A percentile compares a stretch with the other conserved stretches of the same genome.
Conservation (phyloP, 2,888 invertebrate species). For the Hedychridium roseum region DNA sequence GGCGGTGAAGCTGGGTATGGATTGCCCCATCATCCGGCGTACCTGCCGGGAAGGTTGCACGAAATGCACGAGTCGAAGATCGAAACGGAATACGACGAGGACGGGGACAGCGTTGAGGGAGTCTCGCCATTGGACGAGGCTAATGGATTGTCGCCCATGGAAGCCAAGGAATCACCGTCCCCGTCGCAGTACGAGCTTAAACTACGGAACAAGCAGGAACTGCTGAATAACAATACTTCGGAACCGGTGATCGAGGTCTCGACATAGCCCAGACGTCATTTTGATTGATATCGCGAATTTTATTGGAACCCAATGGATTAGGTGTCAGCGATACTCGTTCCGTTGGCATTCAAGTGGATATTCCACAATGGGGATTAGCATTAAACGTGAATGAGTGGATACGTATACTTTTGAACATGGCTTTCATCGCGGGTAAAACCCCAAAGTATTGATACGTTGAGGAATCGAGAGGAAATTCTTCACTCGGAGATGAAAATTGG, state of each 20-base stretch:
- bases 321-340: background rate
- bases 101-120: constrained; percentile 57
- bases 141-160: constrained; percentile 48
- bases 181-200: constrained; percentile 54
- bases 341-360: constrained; percentile 7
- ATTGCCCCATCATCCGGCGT: constrained; percentile 63
- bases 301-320: constrained; percentile 9
- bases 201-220: constrained; percentile 65
- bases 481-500: no score
- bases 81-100: constrained; percentile 65
- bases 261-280: constrained; percentile 64
- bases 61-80: constrained; percentile 61
- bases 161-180: constrained; percentile 44
- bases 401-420: background rate
- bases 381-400: constrained; percentile 5
- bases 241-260: constrained; percentile 70
- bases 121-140: constrained; percentile 50
- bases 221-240: constrained; percentile 68
- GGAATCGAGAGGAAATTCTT: no score
- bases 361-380: constrained; percentile 5
- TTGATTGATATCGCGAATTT: constrained; percentile 10
- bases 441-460: constrained; percentile 5
- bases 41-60: constrained; percentile 61
- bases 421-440: background rate
- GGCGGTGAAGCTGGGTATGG: constrained; percentile 60